These are phyloP conservation scores for Antrozous pallidus DNA, from an alignment of 2,797 vertebrate genomes.

Conservation along the genomic window DNA sequence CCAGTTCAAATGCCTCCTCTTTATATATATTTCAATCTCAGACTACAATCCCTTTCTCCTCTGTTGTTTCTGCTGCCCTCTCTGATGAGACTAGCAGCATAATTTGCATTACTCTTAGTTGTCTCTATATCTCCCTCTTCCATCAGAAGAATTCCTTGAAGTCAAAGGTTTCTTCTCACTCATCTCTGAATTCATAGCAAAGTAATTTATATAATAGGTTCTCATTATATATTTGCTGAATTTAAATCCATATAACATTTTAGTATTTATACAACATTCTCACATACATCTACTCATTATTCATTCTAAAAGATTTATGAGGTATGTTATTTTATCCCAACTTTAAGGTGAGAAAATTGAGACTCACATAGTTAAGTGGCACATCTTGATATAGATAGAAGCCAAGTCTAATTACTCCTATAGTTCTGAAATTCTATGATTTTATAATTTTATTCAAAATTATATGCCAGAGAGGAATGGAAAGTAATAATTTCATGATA, in stretches of 20 bases:
- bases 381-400: background rate
- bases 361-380: background rate
- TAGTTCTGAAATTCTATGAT: background rate
- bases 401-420: background rate
- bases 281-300: background rate
- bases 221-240: background rate
- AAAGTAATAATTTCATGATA: slow-evolving; percentile 41
- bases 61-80: background rate
- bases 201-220: background rate
- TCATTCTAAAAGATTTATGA: background rate
- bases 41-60: background rate
- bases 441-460: slow-evolving; percentile 35
- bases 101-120: background rate
- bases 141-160: background rate
- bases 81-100: background rate
- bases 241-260: background rate
- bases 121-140: background rate
- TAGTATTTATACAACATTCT: background rate
- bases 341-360: slow-evolving; percentile 23
- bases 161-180: slow-evolving; percentile 1
- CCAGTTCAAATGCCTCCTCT: background rate
- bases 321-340: background rate
- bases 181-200: background rate
- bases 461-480: background rate
- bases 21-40: background rate